These are phyloP conservation scores for Coluber constrictor DNA, from an alignment of 2,797 vertebrate species.

Conservation along the genomic window DNA sequence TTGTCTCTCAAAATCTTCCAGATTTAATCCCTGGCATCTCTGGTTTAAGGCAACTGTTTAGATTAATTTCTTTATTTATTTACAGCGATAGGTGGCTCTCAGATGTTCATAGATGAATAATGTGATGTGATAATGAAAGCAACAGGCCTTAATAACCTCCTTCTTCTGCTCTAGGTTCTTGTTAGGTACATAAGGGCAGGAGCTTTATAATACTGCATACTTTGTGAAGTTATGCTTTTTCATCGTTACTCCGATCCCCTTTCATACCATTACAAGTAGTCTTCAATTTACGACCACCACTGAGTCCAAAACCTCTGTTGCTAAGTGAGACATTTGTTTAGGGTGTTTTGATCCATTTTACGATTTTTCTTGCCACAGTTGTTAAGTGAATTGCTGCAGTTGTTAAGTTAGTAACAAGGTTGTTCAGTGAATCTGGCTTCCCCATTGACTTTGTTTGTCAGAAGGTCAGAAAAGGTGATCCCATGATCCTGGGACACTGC, in stretches of 20 bases:
- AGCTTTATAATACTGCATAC: not conserved
- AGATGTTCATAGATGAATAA: not conserved
- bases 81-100: not conserved
- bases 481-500: no score
- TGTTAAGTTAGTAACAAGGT: no score
- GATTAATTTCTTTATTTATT: not conserved
- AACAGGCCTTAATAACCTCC: not conserved
- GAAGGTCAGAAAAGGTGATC: no score
- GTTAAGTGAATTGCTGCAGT: no score
- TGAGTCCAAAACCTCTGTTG: no score
- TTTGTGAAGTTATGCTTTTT: not conserved
- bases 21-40: not conserved
- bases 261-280: not conserved
- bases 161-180: not conserved
- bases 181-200: not conserved
- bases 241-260: not conserved
- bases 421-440: no score
- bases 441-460: no score
- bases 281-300: no score
- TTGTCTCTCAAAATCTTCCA: not conserved
- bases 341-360: no score
- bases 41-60: not conserved
- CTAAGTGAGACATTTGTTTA: no score
- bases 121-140: not conserved
- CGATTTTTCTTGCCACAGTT: no score